These are phyloP conservation scores for Argya squamiceps DNA, from an alignment of 2,797 vertebrate genomes.

Conservation along the genomic window DNA sequence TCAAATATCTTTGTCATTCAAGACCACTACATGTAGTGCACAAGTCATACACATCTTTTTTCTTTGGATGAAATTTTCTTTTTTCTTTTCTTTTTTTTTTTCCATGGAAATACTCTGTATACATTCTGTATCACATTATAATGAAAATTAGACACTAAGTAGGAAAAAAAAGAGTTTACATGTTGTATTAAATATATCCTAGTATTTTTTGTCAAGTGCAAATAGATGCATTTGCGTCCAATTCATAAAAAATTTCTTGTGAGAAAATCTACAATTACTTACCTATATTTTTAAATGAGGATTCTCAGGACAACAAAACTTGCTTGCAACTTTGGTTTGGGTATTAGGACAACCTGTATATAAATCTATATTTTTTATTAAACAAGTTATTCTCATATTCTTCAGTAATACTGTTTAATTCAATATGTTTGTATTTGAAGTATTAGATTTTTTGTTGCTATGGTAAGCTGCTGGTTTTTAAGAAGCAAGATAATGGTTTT, in stretches of 20 bases:
- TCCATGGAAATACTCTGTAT: background rate
- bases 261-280: background rate
- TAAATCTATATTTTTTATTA: background rate
- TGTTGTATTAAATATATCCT: background rate
- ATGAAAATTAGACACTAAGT: background rate
- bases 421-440: background rate
- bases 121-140: background rate
- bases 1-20: background rate
- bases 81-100: fast-evolving
- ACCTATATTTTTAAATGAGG: background rate
- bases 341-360: background rate
- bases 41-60: background rate
- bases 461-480: slow-evolving; percentile 4
- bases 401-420: background rate
- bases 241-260: background rate
- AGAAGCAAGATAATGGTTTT: background rate
- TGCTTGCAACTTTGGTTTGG: background rate
- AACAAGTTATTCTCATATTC: background rate
- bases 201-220: background rate
- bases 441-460: background rate
- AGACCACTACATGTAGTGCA: background rate
- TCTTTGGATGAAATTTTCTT: background rate
- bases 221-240: background rate
- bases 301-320: background rate
- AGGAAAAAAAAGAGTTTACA: background rate